Evolutionary conservation across 1,140 invertebrate genomes (phyloP), one percentile per base, ranked within the genome.

Genomic region (Magallana ariakensis): DNA sequence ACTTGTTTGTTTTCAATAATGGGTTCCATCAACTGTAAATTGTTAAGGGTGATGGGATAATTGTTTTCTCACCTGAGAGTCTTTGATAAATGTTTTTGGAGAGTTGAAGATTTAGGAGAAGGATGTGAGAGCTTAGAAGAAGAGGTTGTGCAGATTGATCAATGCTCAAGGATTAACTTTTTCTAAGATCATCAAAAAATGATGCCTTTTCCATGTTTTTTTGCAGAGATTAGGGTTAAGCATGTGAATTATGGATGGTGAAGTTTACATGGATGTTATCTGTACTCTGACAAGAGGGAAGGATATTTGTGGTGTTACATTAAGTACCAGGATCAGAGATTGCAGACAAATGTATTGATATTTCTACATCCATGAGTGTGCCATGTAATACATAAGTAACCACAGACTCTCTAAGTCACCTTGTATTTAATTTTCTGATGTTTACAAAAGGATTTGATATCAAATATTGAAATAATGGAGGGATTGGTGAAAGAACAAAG

Each of bases 61-160:
- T 75, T 75, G 66, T 75, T 75, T 75, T 75, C 66, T 75, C 66
- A 75, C 66, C 66, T 75, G 66, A 75, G 66, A 26, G 19, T 75
- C 66, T 22, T 75, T 26, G 22, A 11, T 75, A 26, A 75, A 75
- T 26, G 33, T 26, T 22, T 75, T 75, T 75, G 26, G 66, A 75
- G 66, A 75, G 66, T 11, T 26, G 33, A 75, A 75, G 22, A 75
- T 75, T 75, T 75, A 26, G 22, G 66, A 75, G 66, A 46, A 46
- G 33, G 33, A 46, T 46, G 33, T 46, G 33, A 46, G 33, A 46
- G 33, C 33, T 46, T 46, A 46, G 2, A 5, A 46, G 33, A 46
- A 46, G 33, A 46, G 33, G 33, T 46, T 46, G 33, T 46, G 33
- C 33, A 0, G 33, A 46, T 46, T 46, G 33, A 46, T 46, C 33